Evolutionary conservation across 1,140 invertebrate genomes (phyloP).

Genomic region (Drosophila busckii): DNA sequence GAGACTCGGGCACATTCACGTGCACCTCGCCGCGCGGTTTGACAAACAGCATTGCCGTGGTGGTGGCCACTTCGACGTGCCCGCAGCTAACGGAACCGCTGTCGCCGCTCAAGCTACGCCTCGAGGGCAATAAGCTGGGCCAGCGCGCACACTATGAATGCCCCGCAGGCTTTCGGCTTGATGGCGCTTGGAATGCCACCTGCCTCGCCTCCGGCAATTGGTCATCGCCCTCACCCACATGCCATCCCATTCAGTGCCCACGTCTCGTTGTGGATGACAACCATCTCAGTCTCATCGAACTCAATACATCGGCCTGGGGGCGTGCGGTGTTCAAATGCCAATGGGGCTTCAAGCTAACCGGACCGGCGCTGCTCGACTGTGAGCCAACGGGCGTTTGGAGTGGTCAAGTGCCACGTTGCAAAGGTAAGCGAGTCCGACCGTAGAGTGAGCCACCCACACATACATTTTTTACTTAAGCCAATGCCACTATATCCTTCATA

Average conservation of each 20-base stretch:
- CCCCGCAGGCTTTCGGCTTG: constrained; percentile 85
- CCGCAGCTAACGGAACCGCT: constrained; percentile 79
- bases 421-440: constrained; percentile 80
- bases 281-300: constrained; percentile 80
- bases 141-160: constrained; percentile 83
- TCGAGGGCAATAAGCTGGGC: constrained; percentile 85
- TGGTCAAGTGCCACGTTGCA: constrained; percentile 85
- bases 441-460: background rate
- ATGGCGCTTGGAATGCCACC: constrained; percentile 84
- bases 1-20: constrained; percentile 90
- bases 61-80: constrained; percentile 83
- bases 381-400: constrained; percentile 88
- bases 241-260: constrained; percentile 87
- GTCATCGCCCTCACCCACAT: constrained; percentile 86
- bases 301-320: constrained; percentile 82
- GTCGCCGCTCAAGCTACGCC: constrained; percentile 80
- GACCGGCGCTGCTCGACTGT: constrained; percentile 87
- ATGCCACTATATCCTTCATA: no score
- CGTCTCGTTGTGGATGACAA: constrained; percentile 81
- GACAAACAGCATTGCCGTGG: constrained; percentile 88
- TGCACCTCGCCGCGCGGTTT: constrained; percentile 89
- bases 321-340: constrained; percentile 89
- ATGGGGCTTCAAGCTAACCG: constrained; percentile 88
- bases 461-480: background rate
- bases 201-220: constrained; percentile 90